phyloP scores from a whole-genome alignment of 2,888 invertebrate genomes.

The Cephonodes hylas region DNA sequence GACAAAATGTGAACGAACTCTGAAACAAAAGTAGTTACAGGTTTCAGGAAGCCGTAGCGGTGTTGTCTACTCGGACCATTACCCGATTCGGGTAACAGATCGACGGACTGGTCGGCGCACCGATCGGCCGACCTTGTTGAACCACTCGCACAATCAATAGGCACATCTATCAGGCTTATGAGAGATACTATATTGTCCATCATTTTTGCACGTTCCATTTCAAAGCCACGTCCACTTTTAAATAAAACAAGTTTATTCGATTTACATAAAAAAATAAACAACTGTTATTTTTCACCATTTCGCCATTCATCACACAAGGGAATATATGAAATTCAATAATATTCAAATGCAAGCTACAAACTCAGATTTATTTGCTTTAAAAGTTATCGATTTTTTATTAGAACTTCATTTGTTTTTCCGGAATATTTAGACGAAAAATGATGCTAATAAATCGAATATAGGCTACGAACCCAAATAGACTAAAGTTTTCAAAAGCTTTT shows the following conservation, averaged over 20 bases:
- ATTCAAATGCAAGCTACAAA: neutral
- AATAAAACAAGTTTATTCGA: neutral
- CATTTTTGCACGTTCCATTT: slow-evolving; percentile 2
- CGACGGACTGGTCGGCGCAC: slow-evolving; percentile 34
- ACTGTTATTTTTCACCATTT: too few species aligned
- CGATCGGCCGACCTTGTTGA: slow-evolving; percentile 21
- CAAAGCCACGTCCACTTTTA: neutral
- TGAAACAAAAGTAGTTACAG: slow-evolving; percentile 57
- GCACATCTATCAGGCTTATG: slow-evolving; percentile 42
- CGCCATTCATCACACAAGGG: too few species aligned
- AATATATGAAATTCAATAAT: too few species aligned
- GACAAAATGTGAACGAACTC: slow-evolving; percentile 54
- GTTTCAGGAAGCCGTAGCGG: slow-evolving; percentile 71
- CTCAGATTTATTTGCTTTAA: too few species aligned
- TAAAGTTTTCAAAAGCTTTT: neutral
- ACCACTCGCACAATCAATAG: slow-evolving; percentile 31
- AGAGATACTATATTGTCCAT: slow-evolving; percentile 26
- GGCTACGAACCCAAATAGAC: neutral
- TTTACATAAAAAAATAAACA: too few species aligned
- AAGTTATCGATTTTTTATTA: too few species aligned
- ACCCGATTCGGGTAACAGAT: slow-evolving; percentile 31
- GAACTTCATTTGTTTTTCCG: too few species aligned
- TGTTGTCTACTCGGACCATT: slow-evolving; percentile 35
- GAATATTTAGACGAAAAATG: too few species aligned
- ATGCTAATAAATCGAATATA: too few species aligned